Percentiles rank a stretch among this genome's conserved stretches.
Evolutionary conservation across 2,888 invertebrate genomes (phyloP).

Genomic region (Sinodicranocentrus sp.): DNA sequence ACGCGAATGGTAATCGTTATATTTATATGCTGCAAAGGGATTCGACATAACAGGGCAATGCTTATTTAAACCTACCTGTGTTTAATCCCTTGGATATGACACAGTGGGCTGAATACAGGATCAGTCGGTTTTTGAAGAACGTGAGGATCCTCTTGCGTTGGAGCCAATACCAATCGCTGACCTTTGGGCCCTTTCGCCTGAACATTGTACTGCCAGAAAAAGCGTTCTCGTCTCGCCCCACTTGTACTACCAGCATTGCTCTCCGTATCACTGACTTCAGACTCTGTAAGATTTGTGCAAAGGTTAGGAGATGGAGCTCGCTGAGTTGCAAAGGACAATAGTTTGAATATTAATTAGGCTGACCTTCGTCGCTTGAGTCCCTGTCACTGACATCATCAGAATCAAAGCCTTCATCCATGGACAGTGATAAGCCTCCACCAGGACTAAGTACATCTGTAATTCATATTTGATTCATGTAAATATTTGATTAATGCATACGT

Average conservation of each 20-base stretch:
- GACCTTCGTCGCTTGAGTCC: slow-evolving; percentile 76
- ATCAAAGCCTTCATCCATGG: slow-evolving; percentile 83
- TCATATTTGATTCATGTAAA: slow-evolving; percentile 30
- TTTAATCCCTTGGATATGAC: slow-evolving; percentile 93
- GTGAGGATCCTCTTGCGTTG: slow-evolving; percentile 94
- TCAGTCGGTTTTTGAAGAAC: slow-evolving; percentile 93
- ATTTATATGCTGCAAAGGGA: no score
- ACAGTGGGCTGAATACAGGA: slow-evolving; percentile 96
- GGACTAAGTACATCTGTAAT: slow-evolving; percentile 88
- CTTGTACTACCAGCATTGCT: slow-evolving; percentile 76
- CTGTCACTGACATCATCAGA: slow-evolving; percentile 77
- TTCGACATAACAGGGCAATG: no score
- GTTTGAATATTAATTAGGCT: no score
- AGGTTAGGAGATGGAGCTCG: no score
- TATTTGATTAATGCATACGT: no score
- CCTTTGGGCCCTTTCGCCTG: slow-evolving; percentile 99
- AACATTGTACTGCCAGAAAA: slow-evolving; percentile 99
- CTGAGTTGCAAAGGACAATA: no score
- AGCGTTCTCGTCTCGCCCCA: slow-evolving; percentile 82
- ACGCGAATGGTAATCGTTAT: no score
- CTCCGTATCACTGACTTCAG: slow-evolving; percentile 76
- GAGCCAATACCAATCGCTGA: slow-evolving; percentile 90
- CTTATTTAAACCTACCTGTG: slow-evolving; percentile 83
- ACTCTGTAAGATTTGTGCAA: slow-evolving; percentile 74
- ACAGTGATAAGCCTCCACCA: slow-evolving; percentile 79